Evolutionary conservation across 2,797 vertebrate genomes (phyloP), one percentile per base, ranked within the genome.

Genomic region (Arctocebus calabarensis): DNA sequence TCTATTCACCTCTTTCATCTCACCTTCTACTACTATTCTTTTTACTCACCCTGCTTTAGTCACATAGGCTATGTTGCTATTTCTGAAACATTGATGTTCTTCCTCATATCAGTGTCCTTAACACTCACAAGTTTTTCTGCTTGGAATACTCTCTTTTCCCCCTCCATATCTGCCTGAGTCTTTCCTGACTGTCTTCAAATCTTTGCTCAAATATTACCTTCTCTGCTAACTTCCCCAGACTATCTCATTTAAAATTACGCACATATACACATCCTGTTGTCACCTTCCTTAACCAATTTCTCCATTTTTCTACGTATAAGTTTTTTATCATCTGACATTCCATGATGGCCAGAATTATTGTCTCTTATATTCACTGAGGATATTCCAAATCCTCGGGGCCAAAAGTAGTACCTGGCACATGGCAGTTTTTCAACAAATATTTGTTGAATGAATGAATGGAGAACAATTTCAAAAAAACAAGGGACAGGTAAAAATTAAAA

Each of bases 121-220:
- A 88, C 6, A 68, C 45, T 62, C 78, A 27, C 23, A 37, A 66
- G 9, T 61, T 40, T 22, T 87, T 91, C 48, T 91, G 25, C 62
- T 48, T 85, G 8, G 20, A 88, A 94, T 73, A 14, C 1, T 70
- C 32, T 34, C 5, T 84, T 40, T 48, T 73, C 20, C 23, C 3
- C 57, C n/a, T 78, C 6, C 78, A 81, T 73, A 52, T 88, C 45
- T 93, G 27, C 23, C 29, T 83, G 29, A 32, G 48, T 81, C 17
- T 92, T 43, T 92, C 86, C 40, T 88, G n/a, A 84, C 19, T 68
- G 57, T 32, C n/a, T 84, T 89, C 84, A 93, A 85, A 89, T 86
- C 22, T 83, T 81, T 78, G 37, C 27, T 84, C 66, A 84, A 88
- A 84, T 71, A 45, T 88, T 45, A 87, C 45, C 62, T 94, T 90